phyloP scores from a whole-genome alignment of 2,113 vertebrate species.

The Hylia prasina region DNA sequence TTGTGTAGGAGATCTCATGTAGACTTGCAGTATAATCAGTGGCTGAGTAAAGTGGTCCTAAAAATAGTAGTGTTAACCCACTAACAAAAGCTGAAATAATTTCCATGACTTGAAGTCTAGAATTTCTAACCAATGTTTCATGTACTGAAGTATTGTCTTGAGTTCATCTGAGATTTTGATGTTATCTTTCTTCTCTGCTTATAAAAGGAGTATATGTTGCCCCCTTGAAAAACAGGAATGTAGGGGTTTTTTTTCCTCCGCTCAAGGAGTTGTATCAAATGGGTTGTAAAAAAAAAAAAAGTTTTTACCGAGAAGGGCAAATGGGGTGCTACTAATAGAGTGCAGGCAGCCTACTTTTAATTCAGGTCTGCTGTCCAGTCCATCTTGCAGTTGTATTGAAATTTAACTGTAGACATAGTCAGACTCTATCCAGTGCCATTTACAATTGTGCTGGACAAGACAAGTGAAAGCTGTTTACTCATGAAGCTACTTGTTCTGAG shows the following conservation, averaged over 20 bases:
- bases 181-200: neutral
- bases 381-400: neutral
- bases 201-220: neutral
- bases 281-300: neutral
- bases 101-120: neutral
- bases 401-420: neutral
- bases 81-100: neutral
- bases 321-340: neutral
- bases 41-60: neutral
- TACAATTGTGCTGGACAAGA: neutral
- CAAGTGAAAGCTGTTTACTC: neutral
- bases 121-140: neutral
- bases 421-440: neutral
- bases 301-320: neutral
- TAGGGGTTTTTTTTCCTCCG: neutral
- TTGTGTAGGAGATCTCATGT: neutral
- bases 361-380: neutral
- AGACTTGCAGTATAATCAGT: neutral
- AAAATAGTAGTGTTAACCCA: neutral
- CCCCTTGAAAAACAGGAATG: neutral
- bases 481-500: neutral
- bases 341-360: neutral
- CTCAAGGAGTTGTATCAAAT: neutral
- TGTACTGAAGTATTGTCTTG: neutral
- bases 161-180: neutral